Evolutionary conservation across 2,113 vertebrate species (phyloP), one percentile per base, ranked within the genome.

Genomic region (Cygnus atratus): DNA sequence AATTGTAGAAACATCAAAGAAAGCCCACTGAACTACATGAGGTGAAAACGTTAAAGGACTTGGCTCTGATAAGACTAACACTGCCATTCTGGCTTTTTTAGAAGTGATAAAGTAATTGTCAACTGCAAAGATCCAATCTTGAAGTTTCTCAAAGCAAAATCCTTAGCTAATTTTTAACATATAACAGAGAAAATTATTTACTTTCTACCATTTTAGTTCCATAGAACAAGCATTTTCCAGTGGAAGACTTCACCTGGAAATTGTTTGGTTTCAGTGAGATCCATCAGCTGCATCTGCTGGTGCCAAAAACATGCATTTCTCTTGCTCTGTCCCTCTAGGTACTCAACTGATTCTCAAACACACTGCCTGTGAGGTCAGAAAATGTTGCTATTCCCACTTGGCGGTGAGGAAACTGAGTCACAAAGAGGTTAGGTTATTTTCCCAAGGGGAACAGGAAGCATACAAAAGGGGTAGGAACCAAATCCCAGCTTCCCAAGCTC

Each of bases 371-470:
- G 1, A 66, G 70, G 21, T 76, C 88, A 84, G 77, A 54, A 94
- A 93, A 68, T 43, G 44, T 37, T 63, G 13, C 65, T 89, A 5
- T 82, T 92, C 91, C 91, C 67, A 19, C 74, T 76, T 85, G 86
- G 41, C 4, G 3, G 21, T 0, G 2, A 93, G 92, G 93, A 96
- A 95, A 95, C 86, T 96, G 96, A 96, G 95, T 96, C 93, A 97
- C 86, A 93, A 94, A 96, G 92, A 89, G 17, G 59, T 43, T 41
- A 73, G 48, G 81, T 67, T 92, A 85, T 94, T 92, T 89, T 94
- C 88, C 92, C 81, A 39, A 83, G 55, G 92, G 88, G 89, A 93
- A 57, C 58, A 93, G 92, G 92, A 97, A 96, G 67, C 52, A 26
- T 63, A 13, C 5, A 8, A 82, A 92, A 89, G 67, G 70, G 22